These are phyloP conservation scores for Porites evermanni DNA, from an alignment of 92 coral and sea anemone species.

Conservation along the genomic window DNA sequence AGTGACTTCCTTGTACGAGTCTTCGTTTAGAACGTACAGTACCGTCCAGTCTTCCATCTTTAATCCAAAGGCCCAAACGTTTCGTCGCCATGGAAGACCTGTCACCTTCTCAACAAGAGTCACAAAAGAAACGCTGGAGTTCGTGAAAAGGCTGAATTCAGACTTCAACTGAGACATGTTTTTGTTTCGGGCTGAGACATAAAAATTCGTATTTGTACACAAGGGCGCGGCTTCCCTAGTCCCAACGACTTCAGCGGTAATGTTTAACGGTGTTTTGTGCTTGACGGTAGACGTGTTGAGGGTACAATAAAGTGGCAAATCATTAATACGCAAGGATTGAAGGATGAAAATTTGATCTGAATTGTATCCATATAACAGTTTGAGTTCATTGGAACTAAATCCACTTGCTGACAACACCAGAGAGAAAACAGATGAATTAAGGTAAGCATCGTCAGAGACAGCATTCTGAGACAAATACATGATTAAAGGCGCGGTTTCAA, in stretches of 20 bases:
- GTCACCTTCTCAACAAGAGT: constrained; percentile 61
- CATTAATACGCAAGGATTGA: constrained; percentile 25
- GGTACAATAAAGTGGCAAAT: constrained; percentile 56
- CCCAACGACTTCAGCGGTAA: constrained; percentile 55
- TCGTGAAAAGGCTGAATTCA: constrained; percentile 37
- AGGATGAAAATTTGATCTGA: constrained; percentile 37
- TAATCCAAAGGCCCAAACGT: constrained; percentile 55
- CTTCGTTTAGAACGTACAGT: constrained; percentile 41
- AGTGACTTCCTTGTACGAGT: constrained; percentile 1
- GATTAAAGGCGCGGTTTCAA: constrained; percentile 55
- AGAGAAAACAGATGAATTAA: constrained; percentile 35
- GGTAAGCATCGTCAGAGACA: constrained; percentile 52
- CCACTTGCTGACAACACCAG: constrained; percentile 49
- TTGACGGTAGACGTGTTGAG: constrained; percentile 38
- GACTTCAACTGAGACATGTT: constrained; percentile 37
- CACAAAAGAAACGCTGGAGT: constrained; percentile 59
- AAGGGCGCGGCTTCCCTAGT: constrained; percentile 15
- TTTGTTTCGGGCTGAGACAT: constrained; percentile 42
- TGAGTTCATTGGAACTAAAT: constrained; percentile 19
- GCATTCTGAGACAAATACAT: constrained; percentile 40
- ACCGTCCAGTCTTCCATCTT: constrained; percentile 67
- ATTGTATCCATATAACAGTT: constrained; percentile 35
- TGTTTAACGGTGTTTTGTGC: constrained; percentile 35
- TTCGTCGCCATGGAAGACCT: constrained; percentile 72
- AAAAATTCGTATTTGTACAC: constrained; percentile 62